These are phyloP conservation scores for Stenichneumon culpator DNA, from an alignment of 2,888 invertebrate genomes.

Conservation along the genomic window DNA sequence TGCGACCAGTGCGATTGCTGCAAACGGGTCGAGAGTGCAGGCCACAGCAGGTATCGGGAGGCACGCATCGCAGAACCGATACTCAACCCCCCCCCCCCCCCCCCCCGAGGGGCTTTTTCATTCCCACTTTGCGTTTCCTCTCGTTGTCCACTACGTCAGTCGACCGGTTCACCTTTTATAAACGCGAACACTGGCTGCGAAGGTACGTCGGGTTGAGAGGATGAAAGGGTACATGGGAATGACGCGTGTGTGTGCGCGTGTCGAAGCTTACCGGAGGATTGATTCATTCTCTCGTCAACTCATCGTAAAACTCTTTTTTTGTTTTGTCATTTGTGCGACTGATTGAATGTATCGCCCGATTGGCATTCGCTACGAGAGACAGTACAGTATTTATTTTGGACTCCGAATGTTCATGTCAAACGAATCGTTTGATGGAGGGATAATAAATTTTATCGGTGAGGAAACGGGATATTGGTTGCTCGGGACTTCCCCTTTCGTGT, in stretches of 20 bases:
- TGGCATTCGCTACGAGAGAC: neutral
- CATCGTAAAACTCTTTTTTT: neutral
- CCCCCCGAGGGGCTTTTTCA: conserved; percentile 14
- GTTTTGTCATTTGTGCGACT: neutral
- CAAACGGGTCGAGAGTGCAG: neutral
- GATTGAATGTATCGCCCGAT: neutral
- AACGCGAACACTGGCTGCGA: conserved; percentile 13
- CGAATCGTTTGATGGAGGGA: neutral
- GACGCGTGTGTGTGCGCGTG: conserved; percentile 1
- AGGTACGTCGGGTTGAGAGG: neutral
- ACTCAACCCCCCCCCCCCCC: conserved; percentile 19
- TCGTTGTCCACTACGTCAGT: conserved; percentile 9
- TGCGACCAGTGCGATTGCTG: neutral
- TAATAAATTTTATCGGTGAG: neutral
- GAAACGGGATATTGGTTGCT: neutral
- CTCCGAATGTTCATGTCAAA: neutral
- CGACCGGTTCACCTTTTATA: conserved; percentile 11
- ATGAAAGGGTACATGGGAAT: conserved; percentile 35
- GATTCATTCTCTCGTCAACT: neutral
- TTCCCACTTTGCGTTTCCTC: conserved; percentile 20
- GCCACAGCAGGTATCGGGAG: neutral
- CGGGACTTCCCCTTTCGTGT: neutral
- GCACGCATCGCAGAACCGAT: conserved; percentile 32
- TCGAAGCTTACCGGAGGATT: conserved; percentile 34
- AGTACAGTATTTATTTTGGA: neutral